phyloP scores from a whole-genome alignment of 2,888 invertebrate species.

The Habroteleia sp. region DNA sequence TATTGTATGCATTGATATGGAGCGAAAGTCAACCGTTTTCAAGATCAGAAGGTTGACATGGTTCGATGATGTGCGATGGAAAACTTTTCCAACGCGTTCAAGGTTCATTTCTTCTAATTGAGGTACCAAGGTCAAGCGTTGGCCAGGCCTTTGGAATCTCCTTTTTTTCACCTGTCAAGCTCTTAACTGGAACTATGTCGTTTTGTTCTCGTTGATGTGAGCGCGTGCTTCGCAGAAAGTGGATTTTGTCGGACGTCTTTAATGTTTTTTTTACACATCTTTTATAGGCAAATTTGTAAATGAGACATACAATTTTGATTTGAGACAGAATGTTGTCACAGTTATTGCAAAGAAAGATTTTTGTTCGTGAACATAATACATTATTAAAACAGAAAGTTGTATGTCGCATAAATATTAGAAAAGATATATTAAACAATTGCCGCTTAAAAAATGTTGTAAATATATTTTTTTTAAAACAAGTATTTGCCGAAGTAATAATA shows the following conservation, averaged over 20 bases:
- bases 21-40: conserved; percentile 41
- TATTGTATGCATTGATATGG: conserved; percentile 19
- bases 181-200: conserved; percentile 29
- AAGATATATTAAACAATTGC: too few relatives aligned
- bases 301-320: conserved; percentile 19
- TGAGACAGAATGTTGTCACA: conserved; percentile 6
- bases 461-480: too few relatives aligned
- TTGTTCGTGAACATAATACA: too few relatives aligned
- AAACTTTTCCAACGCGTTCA: conserved; percentile 40
- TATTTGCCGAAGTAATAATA: too few relatives aligned
- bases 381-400: too few relatives aligned
- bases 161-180: conserved; percentile 46
- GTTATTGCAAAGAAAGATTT: too few relatives aligned
- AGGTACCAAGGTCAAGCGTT: conserved; percentile 39
- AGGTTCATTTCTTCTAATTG: conserved; percentile 56
- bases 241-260: conserved; percentile 14
- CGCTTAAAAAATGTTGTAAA: too few relatives aligned
- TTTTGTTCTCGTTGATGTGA: neutral
- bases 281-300: conserved; percentile 29
- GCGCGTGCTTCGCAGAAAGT: conserved; percentile 23
- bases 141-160: conserved; percentile 21
- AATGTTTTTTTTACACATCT: conserved; percentile 6
- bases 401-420: too few relatives aligned
- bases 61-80: conserved; percentile 37
- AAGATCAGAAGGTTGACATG: conserved; percentile 41